Conservation (phyloP, 2,888 invertebrate species). For the Philonicus albiceps region DNA sequence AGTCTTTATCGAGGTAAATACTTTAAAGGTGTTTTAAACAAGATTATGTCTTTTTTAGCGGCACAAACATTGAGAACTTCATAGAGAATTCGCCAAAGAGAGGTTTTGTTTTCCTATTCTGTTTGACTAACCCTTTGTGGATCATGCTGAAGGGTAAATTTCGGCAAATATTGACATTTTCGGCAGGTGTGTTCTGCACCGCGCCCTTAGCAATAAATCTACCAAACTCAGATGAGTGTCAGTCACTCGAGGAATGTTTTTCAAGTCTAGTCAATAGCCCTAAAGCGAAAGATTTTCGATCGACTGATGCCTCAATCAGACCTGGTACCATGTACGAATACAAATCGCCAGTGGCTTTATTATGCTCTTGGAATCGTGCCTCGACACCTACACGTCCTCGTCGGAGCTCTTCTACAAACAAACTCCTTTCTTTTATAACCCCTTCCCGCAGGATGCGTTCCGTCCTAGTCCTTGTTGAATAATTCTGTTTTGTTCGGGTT, state of each 20-base stretch:
- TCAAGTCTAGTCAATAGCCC: background rate
- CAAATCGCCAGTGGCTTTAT: background rate
- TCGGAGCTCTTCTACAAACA: background rate
- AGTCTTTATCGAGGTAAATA: no score
- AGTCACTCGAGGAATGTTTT: background rate
- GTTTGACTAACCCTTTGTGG: background rate
- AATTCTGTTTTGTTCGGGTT: background rate
- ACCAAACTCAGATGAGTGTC: background rate
- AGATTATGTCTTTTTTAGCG: no score
- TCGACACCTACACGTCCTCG: background rate
- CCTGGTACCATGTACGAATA: background rate
- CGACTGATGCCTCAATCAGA: background rate
- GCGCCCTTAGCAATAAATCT: background rate
- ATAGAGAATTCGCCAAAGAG: background rate
- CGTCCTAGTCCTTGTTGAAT: background rate
- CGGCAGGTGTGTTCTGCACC: background rate
- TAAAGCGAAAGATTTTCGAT: background rate
- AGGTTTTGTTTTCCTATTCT: background rate
- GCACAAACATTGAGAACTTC: background rate
- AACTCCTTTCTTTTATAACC: background rate
- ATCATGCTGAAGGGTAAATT: background rate
- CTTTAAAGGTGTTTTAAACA: no score
- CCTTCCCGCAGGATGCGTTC: background rate
- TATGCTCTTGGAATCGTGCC: background rate
- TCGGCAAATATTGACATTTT: background rate